These are phyloP conservation scores for Adelosebastes latens DNA, from an alignment of 2,797 vertebrate genomes.

Conservation along the genomic window DNA sequence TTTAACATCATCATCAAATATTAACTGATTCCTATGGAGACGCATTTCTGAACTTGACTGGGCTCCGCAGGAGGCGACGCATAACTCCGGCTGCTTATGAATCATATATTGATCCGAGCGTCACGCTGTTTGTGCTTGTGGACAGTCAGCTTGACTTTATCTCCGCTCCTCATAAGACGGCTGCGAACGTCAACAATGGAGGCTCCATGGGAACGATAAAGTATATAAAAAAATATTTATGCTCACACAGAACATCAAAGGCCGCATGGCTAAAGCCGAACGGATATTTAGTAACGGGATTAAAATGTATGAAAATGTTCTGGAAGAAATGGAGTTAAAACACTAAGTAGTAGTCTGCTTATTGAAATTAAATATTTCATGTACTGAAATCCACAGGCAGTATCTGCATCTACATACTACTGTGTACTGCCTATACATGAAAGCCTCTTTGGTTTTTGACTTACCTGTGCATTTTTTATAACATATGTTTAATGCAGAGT, in stretches of 20 bases:
- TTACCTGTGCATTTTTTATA: not conserved
- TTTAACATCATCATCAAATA: slow-evolving; percentile 71
- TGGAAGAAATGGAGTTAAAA: slow-evolving; percentile 24
- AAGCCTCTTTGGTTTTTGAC: not conserved
- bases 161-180: not conserved
- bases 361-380: not conserved
- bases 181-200: not conserved
- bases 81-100: slow-evolving; percentile 37
- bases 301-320: slow-evolving; percentile 10
- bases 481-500: not conserved
- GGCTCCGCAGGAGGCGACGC: slow-evolving; percentile 4
- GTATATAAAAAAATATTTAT: not conserved
- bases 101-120: slow-evolving; percentile 50
- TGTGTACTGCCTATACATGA: too few species aligned
- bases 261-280: not conserved
- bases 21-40: slow-evolving; percentile 54
- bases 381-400: not conserved
- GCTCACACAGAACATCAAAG: slow-evolving; percentile 15
- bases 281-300: slow-evolving; percentile 5
- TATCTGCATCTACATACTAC: not conserved
- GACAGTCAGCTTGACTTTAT: slow-evolving; percentile 11
- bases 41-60: slow-evolving; percentile 29
- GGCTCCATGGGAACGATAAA: slow-evolving; percentile 2
- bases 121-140: not conserved
- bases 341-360: not conserved